A percentile compares a stretch with the other conserved stretches of the same genome.
These are phyloP conservation scores for Clitarchus hookeri DNA, from an alignment of 2,888 invertebrate species.

Conservation along the genomic window DNA sequence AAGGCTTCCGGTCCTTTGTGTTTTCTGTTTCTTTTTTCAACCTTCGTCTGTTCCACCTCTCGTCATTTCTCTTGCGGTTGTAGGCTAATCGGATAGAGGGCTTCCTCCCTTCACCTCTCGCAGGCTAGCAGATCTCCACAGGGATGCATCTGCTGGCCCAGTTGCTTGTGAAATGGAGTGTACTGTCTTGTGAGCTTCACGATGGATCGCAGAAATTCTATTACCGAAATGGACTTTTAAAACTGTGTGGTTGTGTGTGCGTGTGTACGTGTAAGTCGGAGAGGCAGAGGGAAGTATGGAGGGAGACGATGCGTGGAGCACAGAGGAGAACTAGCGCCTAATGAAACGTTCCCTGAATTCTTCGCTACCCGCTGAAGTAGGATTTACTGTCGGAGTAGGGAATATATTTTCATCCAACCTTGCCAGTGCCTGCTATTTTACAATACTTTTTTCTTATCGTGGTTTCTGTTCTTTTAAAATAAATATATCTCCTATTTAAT, in stretches of 20 bases:
- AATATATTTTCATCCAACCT: too few relatives aligned
- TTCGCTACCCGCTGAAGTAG: too few relatives aligned
- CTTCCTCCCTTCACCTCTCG: background rate
- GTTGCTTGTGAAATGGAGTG: constrained; percentile 21
- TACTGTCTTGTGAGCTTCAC: background rate
- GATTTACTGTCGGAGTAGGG: too few relatives aligned
- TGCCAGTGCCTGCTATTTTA: too few relatives aligned
- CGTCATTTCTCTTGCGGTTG: background rate
- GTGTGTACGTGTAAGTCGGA: background rate
- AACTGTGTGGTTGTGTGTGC: constrained; percentile 23
- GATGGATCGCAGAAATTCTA: constrained; percentile 42
- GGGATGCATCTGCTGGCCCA: background rate
- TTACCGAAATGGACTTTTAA: constrained; percentile 45
- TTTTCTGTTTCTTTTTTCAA: background rate
- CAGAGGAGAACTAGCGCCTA: too few relatives aligned
- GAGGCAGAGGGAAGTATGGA: background rate
- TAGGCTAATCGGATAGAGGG: constrained; percentile 15
- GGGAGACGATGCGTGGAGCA: too few relatives aligned
- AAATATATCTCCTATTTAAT: too few relatives aligned
- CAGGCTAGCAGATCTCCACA: too few relatives aligned
- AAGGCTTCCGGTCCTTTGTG: background rate
- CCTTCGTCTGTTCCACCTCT: background rate
- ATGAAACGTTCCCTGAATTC: too few relatives aligned
- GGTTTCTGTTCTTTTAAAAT: too few relatives aligned
- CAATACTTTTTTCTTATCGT: too few relatives aligned